Evolutionary conservation across 1,140 invertebrate genomes (phyloP), one percentile per base, ranked within the genome.

Genomic region (Antheraea pernyi): DNA sequence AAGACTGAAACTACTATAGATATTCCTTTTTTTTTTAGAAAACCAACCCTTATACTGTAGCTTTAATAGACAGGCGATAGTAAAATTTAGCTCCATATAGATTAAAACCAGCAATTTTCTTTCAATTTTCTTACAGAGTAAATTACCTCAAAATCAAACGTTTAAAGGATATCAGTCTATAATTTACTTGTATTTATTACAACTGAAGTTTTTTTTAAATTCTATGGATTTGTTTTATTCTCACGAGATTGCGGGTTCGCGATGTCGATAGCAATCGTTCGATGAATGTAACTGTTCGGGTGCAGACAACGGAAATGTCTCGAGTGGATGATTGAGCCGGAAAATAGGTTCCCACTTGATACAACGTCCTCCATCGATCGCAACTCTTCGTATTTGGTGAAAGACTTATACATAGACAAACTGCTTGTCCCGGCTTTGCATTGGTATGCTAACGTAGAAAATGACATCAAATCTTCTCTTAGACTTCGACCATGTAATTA

Each of bases 311-410:
- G 78, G 78, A 75, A 79, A 71, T 72, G 85, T 88, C 85, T 89
- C 85, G 72, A 89, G 87, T 86, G 85, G 83, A 88, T 89, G 87
- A 89, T 89, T 86, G 85, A 81, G 74, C 70, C 74, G 80, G 81
- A 78, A 84, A 86, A 86, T 84, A 79, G 84, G 85, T 77, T 75
- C 76, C 77, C 64, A 62, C 60, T 63, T 61, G 22, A 37, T 60
- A 53, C 65, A 61, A 67, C 67, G 59, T n/a, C 59, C 67, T 73
- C 53, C 65, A 11, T 13, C 36, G 36, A 19, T 65, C n/a, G 30
- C 3, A 65, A 42, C 36, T 39, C 46, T 53, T 53, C 46, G 46
- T 53, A 53, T 53, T 53, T 53, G 46, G 16, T n/a, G 46, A 53
- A 0, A 53, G 6, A 53, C 6, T 2, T 53, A 42, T 53, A 53